Evolutionary conservation across 2,797 vertebrate species (phyloP).

Genomic region (Gallinago solitaria): DNA sequence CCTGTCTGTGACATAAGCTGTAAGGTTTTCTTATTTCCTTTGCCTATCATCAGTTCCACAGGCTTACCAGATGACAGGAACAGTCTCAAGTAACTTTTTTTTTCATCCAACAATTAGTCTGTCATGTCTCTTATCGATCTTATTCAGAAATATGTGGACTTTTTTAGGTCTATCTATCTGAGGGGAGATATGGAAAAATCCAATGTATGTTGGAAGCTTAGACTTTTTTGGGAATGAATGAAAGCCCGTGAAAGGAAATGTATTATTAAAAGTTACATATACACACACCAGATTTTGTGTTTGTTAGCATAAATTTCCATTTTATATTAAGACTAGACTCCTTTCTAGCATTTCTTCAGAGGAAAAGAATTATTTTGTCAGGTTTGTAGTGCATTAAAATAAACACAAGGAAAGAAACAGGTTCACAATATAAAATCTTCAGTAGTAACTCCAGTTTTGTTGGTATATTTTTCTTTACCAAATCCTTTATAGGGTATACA

Average conservation of each 20-base stretch:
- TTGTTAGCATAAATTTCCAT: slow-evolving; percentile 8
- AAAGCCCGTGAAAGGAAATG: neutral
- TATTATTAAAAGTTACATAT: neutral
- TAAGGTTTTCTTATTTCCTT: neutral
- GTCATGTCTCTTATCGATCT: neutral
- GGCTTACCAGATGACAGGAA: neutral
- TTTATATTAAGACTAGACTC: slow-evolving; percentile 9
- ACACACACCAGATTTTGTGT: neutral
- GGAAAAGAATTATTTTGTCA: neutral
- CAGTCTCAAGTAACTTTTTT: neutral
- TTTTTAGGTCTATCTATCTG: neutral
- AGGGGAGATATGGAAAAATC: neutral
- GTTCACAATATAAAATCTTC: slow-evolving; percentile 19
- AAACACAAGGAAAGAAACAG: slow-evolving; percentile 37
- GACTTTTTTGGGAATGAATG: neutral
- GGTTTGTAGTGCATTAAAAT: neutral
- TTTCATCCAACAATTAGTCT: neutral
- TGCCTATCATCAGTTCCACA: neutral
- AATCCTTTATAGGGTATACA: slow-evolving; percentile 13
- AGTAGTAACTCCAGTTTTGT: slow-evolving; percentile 31
- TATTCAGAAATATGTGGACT: neutral
- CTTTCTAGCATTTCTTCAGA: slow-evolving; percentile 17
- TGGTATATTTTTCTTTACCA: slow-evolving; percentile 47
- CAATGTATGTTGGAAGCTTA: neutral
- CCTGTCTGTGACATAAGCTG: neutral